Evolutionary conservation across 1,140 invertebrate genomes (phyloP).

Genomic region (Zeugodacus cucurbitae): DNA sequence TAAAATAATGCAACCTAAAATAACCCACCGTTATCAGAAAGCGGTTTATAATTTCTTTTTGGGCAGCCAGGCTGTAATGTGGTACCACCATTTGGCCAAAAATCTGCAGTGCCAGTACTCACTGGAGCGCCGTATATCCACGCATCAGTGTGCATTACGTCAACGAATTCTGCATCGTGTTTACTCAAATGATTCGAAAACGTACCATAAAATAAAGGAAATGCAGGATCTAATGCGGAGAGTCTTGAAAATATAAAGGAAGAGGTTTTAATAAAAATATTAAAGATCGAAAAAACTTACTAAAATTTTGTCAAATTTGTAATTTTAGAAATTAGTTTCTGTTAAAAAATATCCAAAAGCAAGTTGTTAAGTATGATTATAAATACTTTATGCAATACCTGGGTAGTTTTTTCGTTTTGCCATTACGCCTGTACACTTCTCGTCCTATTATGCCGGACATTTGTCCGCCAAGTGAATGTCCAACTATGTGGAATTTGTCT

Average conservation of each 20-base stretch:
- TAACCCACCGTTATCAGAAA: constrained; percentile 56
- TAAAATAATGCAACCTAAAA: background rate
- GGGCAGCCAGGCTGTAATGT: constrained; percentile 72
- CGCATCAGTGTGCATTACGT: constrained; percentile 77
- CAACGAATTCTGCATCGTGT: constrained; percentile 75
- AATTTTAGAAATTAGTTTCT: no score
- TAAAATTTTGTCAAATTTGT: no score
- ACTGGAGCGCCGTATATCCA: constrained; percentile 69
- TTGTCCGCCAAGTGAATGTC: constrained; percentile 81
- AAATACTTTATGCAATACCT: constrained; percentile 49
- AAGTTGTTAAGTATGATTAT: no score
- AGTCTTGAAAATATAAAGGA: constrained; percentile 65
- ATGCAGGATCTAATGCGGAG: constrained; percentile 72
- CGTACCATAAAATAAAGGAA: constrained; percentile 70
- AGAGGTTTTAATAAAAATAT: no score
- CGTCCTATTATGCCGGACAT: constrained; percentile 75
- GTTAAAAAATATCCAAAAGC: no score
- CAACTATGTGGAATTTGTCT: constrained; percentile 75
- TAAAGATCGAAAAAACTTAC: no score
- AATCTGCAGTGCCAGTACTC: constrained; percentile 71
- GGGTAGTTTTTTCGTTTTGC: constrained; percentile 55
- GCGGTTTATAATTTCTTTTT: constrained; percentile 61
- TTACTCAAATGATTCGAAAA: constrained; percentile 72
- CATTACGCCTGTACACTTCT: constrained; percentile 58
- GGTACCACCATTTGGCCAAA: constrained; percentile 73